phyloP scores from a whole-genome alignment of 2,797 vertebrate genomes.

The Karalla daura region DNA sequence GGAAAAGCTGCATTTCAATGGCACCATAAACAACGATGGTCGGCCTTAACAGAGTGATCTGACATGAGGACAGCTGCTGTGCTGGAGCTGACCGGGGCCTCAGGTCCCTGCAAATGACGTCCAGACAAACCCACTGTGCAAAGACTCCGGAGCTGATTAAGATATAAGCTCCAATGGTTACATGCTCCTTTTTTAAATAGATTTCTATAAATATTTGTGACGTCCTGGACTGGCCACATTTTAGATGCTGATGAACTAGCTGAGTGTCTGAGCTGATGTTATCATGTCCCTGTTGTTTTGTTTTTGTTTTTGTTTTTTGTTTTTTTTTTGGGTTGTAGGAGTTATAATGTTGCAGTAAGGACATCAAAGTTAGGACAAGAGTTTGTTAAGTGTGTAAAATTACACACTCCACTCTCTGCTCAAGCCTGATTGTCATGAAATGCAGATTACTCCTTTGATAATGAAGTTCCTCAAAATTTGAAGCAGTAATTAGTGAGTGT shows the following conservation, averaged over 20 bases:
- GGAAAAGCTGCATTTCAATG: neutral
- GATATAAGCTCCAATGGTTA: neutral
- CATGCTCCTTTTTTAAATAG: neutral
- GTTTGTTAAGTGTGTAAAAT: conserved; percentile 23
- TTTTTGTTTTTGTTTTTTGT: too few species aligned
- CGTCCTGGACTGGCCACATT: neutral
- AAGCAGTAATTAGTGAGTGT: conserved; percentile 1
- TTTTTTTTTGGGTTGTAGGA: too few species aligned
- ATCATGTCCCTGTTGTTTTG: conserved; percentile 7
- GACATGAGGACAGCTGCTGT: neutral
- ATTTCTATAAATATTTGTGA: neutral
- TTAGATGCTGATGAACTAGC: too few species aligned
- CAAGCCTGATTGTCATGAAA: conserved; percentile 37
- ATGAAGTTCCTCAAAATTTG: conserved; percentile 32
- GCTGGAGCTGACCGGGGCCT: neutral
- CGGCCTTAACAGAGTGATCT: neutral
- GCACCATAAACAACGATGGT: neutral
- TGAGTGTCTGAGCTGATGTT: too few species aligned
- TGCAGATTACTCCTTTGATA: conserved; percentile 26
- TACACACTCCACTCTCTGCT: conserved; percentile 39
- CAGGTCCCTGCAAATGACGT: neutral
- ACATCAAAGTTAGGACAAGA: conserved; percentile 40
- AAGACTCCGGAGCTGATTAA: neutral
- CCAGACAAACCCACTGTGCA: neutral
- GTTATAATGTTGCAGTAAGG: conserved; percentile 18